Evolutionary conservation across 2,888 invertebrate genomes (phyloP), one percentile per base, ranked within the genome.

Genomic region (Meiosimyza decipiens): DNA sequence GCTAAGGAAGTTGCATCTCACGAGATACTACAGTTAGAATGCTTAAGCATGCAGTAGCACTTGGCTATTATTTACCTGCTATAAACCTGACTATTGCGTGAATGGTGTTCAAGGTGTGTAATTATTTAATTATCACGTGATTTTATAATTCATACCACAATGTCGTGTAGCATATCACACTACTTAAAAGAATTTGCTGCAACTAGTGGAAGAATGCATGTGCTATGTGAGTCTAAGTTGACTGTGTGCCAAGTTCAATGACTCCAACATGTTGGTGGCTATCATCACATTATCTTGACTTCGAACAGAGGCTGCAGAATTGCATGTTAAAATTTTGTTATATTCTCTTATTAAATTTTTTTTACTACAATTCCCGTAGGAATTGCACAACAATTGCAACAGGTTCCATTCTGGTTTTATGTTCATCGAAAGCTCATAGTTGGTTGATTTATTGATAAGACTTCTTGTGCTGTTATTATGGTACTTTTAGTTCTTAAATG

Each of bases 21-120:
- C 22, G 52, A 62, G 62, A 70, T 62, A 68, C 70, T 62, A 68
- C 70, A 62, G 70, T 70, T 70, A 70, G 54, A 62, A 52, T 28
- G 55, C 49, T 9, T 40, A 9, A 49, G n/a, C 50, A 70, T 62
- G 62, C 62, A 62, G 49, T 59, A 40, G 16, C 3, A 49, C 33
- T 49, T 40, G 40, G 9, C 9, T 40, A 9, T 40, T 40, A 40
- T 40, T 40, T 40, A 40, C 40, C 40, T 40, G 40, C 9, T 18
- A 18, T 22, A 28, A 13, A 1, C 1, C 16, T 7, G 15, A 47
- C 13, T n/a, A 51, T 15, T 68, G 62, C 52, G 40, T 70, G 62
- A 62, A 62, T 40, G 33, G 69, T 33, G 51, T 60, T 33, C 50
- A n/a, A 60, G 52, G 63, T 70, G 22, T 51, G 16, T 47, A 49